Evolutionary conservation across 2,113 vertebrate species (phyloP).

Genomic region (Pelvicachromis taeniatus): DNA sequence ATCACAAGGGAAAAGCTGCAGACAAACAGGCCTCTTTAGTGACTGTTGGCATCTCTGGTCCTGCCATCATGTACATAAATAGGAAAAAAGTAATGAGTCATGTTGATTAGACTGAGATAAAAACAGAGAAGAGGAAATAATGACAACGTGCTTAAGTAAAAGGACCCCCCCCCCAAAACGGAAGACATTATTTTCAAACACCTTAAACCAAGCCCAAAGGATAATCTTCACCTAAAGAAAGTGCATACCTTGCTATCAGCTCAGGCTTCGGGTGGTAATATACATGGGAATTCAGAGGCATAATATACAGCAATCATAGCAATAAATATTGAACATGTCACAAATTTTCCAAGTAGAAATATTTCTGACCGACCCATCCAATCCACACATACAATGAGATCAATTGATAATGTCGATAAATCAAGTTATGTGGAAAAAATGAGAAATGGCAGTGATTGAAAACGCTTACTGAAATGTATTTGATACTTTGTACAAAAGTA

Average conservation of each 20-base stretch:
- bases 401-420: not conserved
- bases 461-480: not conserved
- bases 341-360: not conserved
- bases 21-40: not conserved
- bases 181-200: not conserved
- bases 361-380: not conserved
- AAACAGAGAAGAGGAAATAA: not conserved
- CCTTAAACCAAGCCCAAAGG: not conserved
- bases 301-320: not conserved
- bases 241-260: not conserved
- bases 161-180: not conserved
- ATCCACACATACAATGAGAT: not conserved
- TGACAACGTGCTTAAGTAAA: not conserved
- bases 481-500: not conserved
- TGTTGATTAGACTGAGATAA: not conserved
- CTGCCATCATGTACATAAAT: not conserved
- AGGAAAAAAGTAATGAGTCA: not conserved
- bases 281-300: not conserved
- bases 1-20: not conserved
- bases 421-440: not conserved
- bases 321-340: not conserved
- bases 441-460: not conserved
- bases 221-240: not conserved
- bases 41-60: not conserved
- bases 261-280: not conserved